These are phyloP conservation scores for Pipistrellus pygmaeus DNA, from an alignment of 2,797 vertebrate genomes.

Conservation along the genomic window DNA sequence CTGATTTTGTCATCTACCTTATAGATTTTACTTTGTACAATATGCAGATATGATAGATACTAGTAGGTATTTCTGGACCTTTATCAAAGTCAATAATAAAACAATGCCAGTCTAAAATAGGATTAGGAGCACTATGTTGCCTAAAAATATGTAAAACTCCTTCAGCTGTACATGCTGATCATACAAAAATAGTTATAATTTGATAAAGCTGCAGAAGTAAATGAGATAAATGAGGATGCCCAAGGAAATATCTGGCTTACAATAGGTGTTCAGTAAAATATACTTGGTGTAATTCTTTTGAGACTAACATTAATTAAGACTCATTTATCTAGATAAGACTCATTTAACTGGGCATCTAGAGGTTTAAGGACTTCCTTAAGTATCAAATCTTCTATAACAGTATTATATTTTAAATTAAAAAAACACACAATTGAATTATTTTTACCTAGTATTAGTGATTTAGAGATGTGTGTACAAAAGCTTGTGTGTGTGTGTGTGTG, in stretches of 20 bases:
- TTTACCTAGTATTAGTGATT: background rate
- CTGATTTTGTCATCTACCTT: background rate
- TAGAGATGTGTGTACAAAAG: background rate
- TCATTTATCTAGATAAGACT: constrained; percentile 65
- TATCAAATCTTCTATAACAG: constrained; percentile 27
- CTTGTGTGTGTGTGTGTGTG: background rate
- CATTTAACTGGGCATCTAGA: constrained; percentile 47
- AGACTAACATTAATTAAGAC: constrained; percentile 27
- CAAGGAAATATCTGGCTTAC: background rate
- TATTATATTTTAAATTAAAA: constrained; percentile 62
- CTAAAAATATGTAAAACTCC: background rate
- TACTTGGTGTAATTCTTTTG: background rate
- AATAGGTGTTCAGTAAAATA: background rate
- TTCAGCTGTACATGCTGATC: background rate
- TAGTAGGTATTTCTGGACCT: background rate
- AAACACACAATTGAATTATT: constrained; percentile 55
- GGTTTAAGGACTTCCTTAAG: constrained; percentile 22
- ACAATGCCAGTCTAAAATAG: background rate
- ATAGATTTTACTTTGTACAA: constrained; percentile 8
- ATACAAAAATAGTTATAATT: background rate
- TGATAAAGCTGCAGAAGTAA: background rate
- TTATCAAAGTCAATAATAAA: background rate
- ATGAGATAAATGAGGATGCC: background rate
- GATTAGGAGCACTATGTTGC: background rate
- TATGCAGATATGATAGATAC: background rate